Evolutionary conservation across 2,888 invertebrate species (phyloP).

Genomic region (Isotomurus palustris): DNA sequence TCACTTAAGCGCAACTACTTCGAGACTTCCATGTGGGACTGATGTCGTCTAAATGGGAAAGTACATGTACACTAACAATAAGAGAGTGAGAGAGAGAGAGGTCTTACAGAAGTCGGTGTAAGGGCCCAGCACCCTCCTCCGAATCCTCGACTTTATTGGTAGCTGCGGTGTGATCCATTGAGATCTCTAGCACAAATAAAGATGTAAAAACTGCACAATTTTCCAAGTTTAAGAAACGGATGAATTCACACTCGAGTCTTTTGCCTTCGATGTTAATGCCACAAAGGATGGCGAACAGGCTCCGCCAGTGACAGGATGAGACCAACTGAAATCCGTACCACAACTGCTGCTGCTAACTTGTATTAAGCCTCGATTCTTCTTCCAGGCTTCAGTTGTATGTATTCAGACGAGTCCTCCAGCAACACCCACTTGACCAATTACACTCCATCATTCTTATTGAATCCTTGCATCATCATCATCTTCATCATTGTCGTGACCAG

Average conservation of each 20-base stretch:
- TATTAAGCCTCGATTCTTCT: conserved; percentile 23
- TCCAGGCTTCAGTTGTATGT: conserved; percentile 11
- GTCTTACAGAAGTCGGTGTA: conserved; percentile 45
- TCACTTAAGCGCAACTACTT: no score
- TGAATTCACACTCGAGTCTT: no score
- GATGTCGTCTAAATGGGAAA: no score
- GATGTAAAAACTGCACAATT: background rate
- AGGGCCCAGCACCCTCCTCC: conserved; percentile 42
- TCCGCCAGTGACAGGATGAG: conserved; percentile 23
- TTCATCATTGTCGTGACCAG: no score
- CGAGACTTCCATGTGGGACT: no score
- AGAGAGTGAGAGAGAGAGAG: conserved; percentile 12
- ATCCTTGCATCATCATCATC: background rate
- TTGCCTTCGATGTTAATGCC: no score
- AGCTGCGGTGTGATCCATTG: conserved; percentile 40
- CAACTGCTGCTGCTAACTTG: conserved; percentile 12
- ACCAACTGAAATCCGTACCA: conserved; percentile 13
- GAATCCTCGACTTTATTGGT: conserved; percentile 43
- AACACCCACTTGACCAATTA: conserved; percentile 33
- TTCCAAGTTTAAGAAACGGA: no score
- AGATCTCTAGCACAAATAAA: conserved; percentile 17
- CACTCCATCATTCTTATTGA: conserved; percentile 26
- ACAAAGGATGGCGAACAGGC: conserved; percentile 2
- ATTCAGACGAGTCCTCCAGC: background rate
- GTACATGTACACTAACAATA: no score